These are phyloP conservation scores for Sebastes kiyomatsui DNA, from an alignment of 2,797 vertebrate species.

Conservation along the genomic window DNA sequence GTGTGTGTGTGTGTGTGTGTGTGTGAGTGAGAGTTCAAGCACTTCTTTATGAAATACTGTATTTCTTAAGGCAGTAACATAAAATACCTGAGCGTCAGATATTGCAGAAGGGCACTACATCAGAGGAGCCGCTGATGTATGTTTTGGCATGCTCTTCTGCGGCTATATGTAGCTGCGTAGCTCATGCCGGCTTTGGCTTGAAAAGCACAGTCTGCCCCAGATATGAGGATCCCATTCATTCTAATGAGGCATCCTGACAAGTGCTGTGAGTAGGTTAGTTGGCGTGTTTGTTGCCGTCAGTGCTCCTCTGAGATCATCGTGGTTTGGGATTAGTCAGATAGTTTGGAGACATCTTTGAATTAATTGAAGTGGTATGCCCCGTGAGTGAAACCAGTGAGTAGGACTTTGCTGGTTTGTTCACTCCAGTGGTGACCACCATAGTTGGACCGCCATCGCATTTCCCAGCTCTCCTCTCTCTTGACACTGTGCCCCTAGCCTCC, in stretches of 20 bases:
- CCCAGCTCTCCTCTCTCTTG: constrained; percentile 76
- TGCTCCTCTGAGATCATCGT: constrained; percentile 8
- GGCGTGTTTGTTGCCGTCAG: constrained; percentile 10
- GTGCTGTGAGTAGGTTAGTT: constrained; percentile 33
- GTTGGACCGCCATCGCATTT: constrained; percentile 53
- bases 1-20: constrained; percentile 9
- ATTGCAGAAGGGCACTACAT: constrained; percentile 46
- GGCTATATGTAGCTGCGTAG: constrained; percentile 39
- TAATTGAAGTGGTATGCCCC: not conserved
- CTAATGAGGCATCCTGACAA: constrained; percentile 41
- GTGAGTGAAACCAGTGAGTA: not conserved
- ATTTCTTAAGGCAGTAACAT: constrained; percentile 48
- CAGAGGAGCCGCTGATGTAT: constrained; percentile 51
- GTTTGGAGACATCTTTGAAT: not conserved
- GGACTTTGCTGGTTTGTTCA: not conserved
- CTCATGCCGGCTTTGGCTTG: constrained; percentile 39
- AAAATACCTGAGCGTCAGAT: constrained; percentile 57
- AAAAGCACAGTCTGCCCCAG: constrained; percentile 46
- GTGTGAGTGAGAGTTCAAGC: constrained; percentile 32
- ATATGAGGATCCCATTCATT: constrained; percentile 41
- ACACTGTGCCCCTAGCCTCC: constrained; percentile 56
- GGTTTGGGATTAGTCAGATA: constrained; percentile 5
- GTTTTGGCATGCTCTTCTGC: constrained; percentile 42
- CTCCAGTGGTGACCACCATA: constrained; percentile 21
- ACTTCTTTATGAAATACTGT: constrained; percentile 49